Conservation (phyloP, 2,797 vertebrate species). For the Acrossocheilus wenchowensis region DNA sequence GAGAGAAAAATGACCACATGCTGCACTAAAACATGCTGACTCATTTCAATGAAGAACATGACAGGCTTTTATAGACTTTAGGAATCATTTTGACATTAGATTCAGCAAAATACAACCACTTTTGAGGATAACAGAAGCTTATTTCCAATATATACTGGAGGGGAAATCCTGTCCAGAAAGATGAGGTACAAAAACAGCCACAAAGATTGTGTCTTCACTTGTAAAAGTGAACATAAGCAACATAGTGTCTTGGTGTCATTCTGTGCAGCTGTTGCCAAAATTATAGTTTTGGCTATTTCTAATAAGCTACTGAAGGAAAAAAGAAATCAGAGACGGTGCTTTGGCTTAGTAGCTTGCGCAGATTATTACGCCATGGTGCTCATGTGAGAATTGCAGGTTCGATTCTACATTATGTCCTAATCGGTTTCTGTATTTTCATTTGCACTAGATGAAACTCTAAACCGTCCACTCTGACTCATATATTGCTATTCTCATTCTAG, state of each 20-base stretch:
- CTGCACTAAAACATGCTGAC: constrained; percentile 25
- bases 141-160: background rate
- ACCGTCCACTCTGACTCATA: constrained; percentile 59
- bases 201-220: background rate
- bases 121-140: constrained; percentile 3
- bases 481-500: constrained; percentile 28
- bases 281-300: constrained; percentile 56
- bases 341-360: background rate
- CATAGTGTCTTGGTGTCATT: background rate
- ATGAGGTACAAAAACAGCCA: background rate
- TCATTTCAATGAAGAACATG: constrained; percentile 15
- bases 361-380: background rate
- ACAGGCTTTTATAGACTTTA: constrained; percentile 2
- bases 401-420: background rate
- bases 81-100: constrained; percentile 12
- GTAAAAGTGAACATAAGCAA: background rate
- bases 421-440: constrained; percentile 56
- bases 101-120: background rate
- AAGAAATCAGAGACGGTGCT: background rate
- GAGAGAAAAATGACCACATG: background rate
- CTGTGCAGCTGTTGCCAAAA: constrained; percentile 5
- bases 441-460: constrained; percentile 66
- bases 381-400: background rate
- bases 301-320: constrained; percentile 4
- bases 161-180: background rate